phyloP scores from a whole-genome alignment of 2,888 invertebrate species.

The Epistrophe eligans region DNA sequence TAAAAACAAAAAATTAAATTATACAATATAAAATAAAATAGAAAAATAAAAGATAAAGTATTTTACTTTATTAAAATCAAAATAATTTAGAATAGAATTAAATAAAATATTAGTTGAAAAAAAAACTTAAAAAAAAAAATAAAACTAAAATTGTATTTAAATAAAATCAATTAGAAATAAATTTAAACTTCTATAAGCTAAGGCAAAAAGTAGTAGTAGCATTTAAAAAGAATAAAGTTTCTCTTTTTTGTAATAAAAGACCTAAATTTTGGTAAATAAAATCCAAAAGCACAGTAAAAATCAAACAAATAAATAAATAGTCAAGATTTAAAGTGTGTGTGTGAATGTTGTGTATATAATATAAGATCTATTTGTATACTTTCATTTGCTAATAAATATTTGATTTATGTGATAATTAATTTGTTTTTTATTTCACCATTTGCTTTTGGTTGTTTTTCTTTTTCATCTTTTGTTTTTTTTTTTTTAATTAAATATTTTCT shows the following conservation, averaged over 20 bases:
- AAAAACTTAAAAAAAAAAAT: too few relatives aligned
- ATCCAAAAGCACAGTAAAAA: slow-evolving; percentile 26
- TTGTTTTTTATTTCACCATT: slow-evolving; percentile 53
- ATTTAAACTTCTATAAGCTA: background rate
- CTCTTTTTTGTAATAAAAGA: too few relatives aligned
- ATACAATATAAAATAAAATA: background rate
- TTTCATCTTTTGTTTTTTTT: slow-evolving; percentile 31
- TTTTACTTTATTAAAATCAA: too few relatives aligned
- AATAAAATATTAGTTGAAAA: too few relatives aligned
- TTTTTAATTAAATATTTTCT: slow-evolving; percentile 72
- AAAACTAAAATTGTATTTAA: too few relatives aligned
- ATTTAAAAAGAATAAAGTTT: background rate
- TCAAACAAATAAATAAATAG: background rate
- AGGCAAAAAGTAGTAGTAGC: background rate
- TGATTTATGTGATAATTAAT: slow-evolving; percentile 74
- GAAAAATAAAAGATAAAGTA: too few relatives aligned
- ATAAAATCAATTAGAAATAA: slow-evolving; percentile 20
- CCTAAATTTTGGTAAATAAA: background rate
- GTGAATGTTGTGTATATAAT: slow-evolving; percentile 64
- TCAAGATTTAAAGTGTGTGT: slow-evolving; percentile 2
- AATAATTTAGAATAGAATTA: background rate
- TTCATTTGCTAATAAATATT: slow-evolving; percentile 76
- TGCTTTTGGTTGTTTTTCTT: slow-evolving; percentile 36
- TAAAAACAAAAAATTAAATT: background rate
- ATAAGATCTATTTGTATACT: slow-evolving; percentile 75